Percentiles rank a stretch among this genome's conserved stretches.
These are phyloP conservation scores for Pitta sordida DNA, from an alignment of 2,113 vertebrate genomes.

Conservation along the genomic window DNA sequence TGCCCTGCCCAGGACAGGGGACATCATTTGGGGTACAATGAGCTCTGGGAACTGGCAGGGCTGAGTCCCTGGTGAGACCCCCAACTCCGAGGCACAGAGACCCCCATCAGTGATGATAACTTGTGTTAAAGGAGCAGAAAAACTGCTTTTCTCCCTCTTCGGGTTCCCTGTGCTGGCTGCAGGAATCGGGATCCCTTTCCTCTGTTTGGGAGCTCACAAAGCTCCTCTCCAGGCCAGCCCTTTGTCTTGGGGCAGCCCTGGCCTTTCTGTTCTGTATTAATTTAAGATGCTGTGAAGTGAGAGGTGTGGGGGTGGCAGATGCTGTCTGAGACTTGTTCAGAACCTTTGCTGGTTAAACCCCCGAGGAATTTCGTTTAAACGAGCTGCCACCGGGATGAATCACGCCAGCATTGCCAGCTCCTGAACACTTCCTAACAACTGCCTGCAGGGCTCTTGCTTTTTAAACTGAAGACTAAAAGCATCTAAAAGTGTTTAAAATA, in stretches of 20 bases:
- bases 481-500: background rate
- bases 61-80: background rate
- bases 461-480: slow-evolving; percentile 10
- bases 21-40: background rate
- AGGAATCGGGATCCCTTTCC: background rate
- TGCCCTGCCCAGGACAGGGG: background rate
- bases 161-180: rapidly evolving
- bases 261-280: background rate
- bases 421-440: background rate
- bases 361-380: slow-evolving; percentile 31
- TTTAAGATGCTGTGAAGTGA: slow-evolving; percentile 25
- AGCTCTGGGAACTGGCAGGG: background rate
- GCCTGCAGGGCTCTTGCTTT: background rate
- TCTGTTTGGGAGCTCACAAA: background rate
- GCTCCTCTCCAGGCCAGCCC: background rate
- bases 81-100: background rate
- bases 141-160: background rate
- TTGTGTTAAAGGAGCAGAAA: background rate
- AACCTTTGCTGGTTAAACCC: slow-evolving; percentile 43
- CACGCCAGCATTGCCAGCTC: background rate
- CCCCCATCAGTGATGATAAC: rapidly evolving
- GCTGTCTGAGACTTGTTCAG: background rate
- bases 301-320: background rate
- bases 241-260: background rate
- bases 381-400: slow-evolving; percentile 19